Percentiles rank a stretch among this genome's conserved stretches.
Conservation (phyloP, 1,140 invertebrate genomes). For the Drosophila repleta region DNA sequence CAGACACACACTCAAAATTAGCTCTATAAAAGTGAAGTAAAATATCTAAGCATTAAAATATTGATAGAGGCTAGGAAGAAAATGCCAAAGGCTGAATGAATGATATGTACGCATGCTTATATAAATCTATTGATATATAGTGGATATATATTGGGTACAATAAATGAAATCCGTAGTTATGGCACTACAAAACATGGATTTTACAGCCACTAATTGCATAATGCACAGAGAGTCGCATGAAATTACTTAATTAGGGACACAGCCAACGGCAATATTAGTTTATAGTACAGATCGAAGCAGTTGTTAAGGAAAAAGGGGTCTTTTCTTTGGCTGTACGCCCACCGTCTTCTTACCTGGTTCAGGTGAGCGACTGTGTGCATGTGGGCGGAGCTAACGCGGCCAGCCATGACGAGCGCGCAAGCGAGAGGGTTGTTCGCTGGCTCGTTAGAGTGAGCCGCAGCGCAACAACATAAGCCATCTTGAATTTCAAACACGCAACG, state of each 20-base stretch:
- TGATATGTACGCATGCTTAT: background rate
- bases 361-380: background rate
- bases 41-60: conserved; percentile 56
- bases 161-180: conserved; percentile 56
- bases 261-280: conserved; percentile 74
- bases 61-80: conserved; percentile 49
- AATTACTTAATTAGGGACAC: conserved; percentile 74
- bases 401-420: conserved; percentile 46
- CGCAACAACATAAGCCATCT: conserved; percentile 63
- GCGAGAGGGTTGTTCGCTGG: conserved; percentile 13
- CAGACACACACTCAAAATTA: conserved; percentile 19
- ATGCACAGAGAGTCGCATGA: conserved; percentile 51
- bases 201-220: conserved; percentile 76
- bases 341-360: conserved; percentile 38
- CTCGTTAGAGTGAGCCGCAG: conserved; percentile 20
- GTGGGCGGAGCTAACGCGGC: conserved; percentile 55
- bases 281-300: conserved; percentile 70
- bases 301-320: conserved; percentile 63
- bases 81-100: conserved; percentile 39
- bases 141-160: conserved; percentile 12
- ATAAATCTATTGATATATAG: background rate
- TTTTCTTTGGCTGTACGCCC: conserved; percentile 5
- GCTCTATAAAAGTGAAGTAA: conserved; percentile 49
- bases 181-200: conserved; percentile 59
- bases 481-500: conserved; percentile 70